Conservation (phyloP, 2,888 invertebrate genomes). For the Zaprionus bogoriensis region DNA sequence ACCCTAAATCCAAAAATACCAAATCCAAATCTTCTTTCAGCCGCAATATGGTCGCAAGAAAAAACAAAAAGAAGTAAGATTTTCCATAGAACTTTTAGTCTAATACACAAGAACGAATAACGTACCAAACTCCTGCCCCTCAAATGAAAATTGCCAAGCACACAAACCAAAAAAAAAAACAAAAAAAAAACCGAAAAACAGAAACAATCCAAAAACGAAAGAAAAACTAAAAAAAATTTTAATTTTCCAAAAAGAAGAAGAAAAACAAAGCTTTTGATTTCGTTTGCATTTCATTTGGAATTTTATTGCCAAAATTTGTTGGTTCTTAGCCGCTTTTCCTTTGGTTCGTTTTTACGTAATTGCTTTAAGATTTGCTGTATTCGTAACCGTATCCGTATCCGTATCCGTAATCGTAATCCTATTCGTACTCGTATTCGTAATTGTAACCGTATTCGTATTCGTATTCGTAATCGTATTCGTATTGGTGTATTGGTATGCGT, state of each 20-base stretch:
- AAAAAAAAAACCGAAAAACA: constrained; percentile 12
- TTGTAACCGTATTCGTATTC: constrained; percentile 13
- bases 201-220: constrained; percentile 8
- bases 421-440: constrained; percentile 22
- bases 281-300: constrained; percentile 47
- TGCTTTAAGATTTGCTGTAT: constrained; percentile 43
- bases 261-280: constrained; percentile 42
- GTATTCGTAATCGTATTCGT: constrained; percentile 25
- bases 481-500: constrained; percentile 39
- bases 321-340: constrained; percentile 34
- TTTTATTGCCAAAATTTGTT: constrained; percentile 59
- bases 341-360: constrained; percentile 32
- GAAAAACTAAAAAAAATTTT: constrained; percentile 19
- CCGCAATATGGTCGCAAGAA: constrained; percentile 95
- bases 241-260: constrained; percentile 8
- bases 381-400: constrained; percentile 26
- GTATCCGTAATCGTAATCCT: constrained; percentile 25
- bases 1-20: constrained; percentile 59
- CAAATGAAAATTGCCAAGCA: constrained; percentile 9
- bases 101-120: constrained; percentile 46
- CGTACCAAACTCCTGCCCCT: constrained; percentile 19
- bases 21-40: constrained; percentile 83
- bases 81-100: constrained; percentile 81
- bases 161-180: constrained; percentile 13
- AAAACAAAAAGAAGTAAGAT: constrained; percentile 99